phyloP scores from a whole-genome alignment of 1,140 invertebrate genomes.

The Cotesia chilonis region DNA sequence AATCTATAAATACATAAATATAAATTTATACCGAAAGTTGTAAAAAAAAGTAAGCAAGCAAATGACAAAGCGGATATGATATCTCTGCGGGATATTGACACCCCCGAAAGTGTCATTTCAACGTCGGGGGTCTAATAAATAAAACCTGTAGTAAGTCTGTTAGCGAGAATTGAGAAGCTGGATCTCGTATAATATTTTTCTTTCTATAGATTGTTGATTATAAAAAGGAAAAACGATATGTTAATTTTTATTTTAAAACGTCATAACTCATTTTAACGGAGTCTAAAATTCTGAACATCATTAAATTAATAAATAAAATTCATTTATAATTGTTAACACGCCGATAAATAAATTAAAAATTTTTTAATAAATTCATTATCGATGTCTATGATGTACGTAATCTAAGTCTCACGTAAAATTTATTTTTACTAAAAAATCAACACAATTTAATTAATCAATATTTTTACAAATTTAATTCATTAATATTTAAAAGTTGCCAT shows the following conservation, averaged over 20 bases:
- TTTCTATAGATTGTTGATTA: background rate
- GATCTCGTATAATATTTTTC: slow-evolving; percentile 11
- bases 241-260: background rate
- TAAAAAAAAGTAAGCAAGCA: slow-evolving; percentile 6
- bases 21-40: slow-evolving; percentile 6
- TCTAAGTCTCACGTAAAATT: too few relatives aligned
- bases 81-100: slow-evolving; percentile 27
- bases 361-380: too few relatives aligned
- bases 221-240: background rate
- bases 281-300: too few relatives aligned
- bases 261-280: too few relatives aligned
- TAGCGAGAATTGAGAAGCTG: slow-evolving; percentile 19
- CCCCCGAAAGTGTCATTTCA: slow-evolving; percentile 26
- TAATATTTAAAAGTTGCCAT: too few relatives aligned
- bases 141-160: slow-evolving; percentile 9
- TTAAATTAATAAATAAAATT: too few relatives aligned
- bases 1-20: background rate
- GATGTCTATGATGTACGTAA: too few relatives aligned
- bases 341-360: too few relatives aligned
- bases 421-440: too few relatives aligned
- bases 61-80: slow-evolving; percentile 25
- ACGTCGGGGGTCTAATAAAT: slow-evolving; percentile 29
- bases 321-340: too few relatives aligned
- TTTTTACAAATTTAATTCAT: too few relatives aligned
- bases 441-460: too few relatives aligned